These are phyloP conservation scores for Cyanistes caeruleus DNA, from an alignment of 2,113 vertebrate genomes.

Conservation along the genomic window DNA sequence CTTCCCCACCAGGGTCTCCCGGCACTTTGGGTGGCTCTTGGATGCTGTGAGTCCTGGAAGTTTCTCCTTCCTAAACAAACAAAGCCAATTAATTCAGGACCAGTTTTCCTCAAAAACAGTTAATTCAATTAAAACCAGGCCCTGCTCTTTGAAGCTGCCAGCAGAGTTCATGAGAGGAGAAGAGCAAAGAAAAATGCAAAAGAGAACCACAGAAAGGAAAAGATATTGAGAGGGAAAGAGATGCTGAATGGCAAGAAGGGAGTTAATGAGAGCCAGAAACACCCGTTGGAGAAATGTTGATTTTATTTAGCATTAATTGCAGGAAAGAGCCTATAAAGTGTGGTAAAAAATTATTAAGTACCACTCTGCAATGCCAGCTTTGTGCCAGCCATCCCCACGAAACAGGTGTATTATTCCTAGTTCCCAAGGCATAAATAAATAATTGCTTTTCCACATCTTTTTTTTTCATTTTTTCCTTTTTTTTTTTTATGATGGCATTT, in stretches of 20 bases:
- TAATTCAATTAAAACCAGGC: slow-evolving; percentile 54
- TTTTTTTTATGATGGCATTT: slow-evolving; percentile 67
- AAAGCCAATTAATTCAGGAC: not conserved
- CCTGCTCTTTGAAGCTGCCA: slow-evolving; percentile 55
- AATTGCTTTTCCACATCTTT: slow-evolving; percentile 69
- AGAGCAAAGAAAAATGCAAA: not conserved
- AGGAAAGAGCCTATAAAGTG: slow-evolving; percentile 78
- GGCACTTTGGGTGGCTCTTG: not conserved
- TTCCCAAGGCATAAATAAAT: slow-evolving; percentile 74
- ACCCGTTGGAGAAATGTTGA: slow-evolving; percentile 72
- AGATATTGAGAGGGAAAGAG: not conserved
- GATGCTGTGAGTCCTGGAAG: not conserved
- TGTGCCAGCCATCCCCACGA: slow-evolving; percentile 64
- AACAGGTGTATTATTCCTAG: slow-evolving; percentile 81
- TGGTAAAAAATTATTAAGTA: slow-evolving; percentile 73
- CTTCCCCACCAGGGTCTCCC: not conserved
- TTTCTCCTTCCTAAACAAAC: not conserved
- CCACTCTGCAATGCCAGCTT: slow-evolving; percentile 72
- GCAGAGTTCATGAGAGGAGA: not conserved
- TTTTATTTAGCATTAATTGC: slow-evolving; percentile 81
- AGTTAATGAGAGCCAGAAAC: slow-evolving; percentile 58
- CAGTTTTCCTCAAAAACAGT: not conserved
- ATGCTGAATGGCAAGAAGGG: slow-evolving; percentile 18
- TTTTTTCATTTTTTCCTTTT: not conserved
- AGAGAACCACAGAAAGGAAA: not conserved